Percentiles rank a stretch among this genome's conserved stretches.
These are phyloP conservation scores for Parnassius orleans DNA, from an alignment of 2,888 invertebrate species.

Conservation along the genomic window DNA sequence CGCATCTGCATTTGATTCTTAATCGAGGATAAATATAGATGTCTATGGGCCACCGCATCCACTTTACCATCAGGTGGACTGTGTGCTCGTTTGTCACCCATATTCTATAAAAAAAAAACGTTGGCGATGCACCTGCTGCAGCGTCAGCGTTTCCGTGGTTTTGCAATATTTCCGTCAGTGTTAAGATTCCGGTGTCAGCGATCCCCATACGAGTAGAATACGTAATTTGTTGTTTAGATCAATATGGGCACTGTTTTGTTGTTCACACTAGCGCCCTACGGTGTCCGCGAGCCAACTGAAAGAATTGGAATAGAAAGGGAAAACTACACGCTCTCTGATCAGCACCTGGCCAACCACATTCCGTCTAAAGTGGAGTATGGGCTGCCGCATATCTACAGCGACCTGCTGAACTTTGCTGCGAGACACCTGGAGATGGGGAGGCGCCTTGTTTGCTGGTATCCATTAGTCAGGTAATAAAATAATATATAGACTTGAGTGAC, in stretches of 20 bases:
- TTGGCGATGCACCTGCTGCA: no score
- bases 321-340: conserved; percentile 83
- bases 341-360: conserved; percentile 85
- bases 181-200: no score
- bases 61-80: no score
- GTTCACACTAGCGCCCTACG: conserved; percentile 92
- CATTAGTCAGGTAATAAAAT: conserved; percentile 86
- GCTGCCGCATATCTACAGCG: conserved; percentile 89
- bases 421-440: conserved; percentile 87
- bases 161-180: no score
- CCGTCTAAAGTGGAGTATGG: conserved; percentile 93
- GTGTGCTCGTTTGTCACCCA: no score
- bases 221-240: no score
- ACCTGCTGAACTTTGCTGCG: conserved; percentile 92
- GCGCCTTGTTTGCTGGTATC: conserved; percentile 97
- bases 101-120: no score
- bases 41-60: no score
- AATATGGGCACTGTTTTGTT: not conserved
- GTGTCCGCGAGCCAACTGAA: conserved; percentile 96
- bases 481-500: not conserved
- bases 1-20: no score
- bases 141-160: no score
- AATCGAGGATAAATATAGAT: no score
- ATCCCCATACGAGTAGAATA: no score
- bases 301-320: conserved; percentile 87